Evolutionary conservation across 2,113 vertebrate species (phyloP).

Genomic region (Asarcornis scutulata): DNA sequence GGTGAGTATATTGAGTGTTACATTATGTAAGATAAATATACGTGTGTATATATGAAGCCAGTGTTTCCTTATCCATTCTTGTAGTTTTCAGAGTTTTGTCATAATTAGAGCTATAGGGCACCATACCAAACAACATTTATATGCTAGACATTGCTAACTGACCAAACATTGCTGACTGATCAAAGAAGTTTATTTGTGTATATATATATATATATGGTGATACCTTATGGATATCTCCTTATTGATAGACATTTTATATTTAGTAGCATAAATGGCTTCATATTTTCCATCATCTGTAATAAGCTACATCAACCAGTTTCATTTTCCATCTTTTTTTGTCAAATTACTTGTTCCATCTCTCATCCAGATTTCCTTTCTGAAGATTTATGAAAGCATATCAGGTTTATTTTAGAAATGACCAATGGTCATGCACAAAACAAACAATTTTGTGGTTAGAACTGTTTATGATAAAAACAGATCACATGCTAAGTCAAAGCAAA

Average conservation of each 20-base stretch:
- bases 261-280: background rate
- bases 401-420: background rate
- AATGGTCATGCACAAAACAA: background rate
- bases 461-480: rapidly evolving
- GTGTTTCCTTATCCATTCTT: background rate
- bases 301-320: background rate
- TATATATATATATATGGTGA: background rate
- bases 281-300: background rate
- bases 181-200: background rate
- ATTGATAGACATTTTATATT: background rate
- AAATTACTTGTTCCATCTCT: background rate
- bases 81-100: background rate
- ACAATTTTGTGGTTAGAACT: background rate
- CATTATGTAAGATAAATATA: background rate
- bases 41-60: background rate
- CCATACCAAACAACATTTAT: background rate
- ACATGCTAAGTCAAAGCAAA: background rate
- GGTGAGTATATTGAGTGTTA: background rate
- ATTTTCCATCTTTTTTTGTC: background rate
- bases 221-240: background rate
- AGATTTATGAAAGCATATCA: background rate
- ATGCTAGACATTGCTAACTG: background rate
- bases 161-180: background rate
- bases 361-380: background rate
- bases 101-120: background rate